Evolutionary conservation across 2,113 vertebrate species (phyloP).

Genomic region (Dicentrarchus labrax): DNA sequence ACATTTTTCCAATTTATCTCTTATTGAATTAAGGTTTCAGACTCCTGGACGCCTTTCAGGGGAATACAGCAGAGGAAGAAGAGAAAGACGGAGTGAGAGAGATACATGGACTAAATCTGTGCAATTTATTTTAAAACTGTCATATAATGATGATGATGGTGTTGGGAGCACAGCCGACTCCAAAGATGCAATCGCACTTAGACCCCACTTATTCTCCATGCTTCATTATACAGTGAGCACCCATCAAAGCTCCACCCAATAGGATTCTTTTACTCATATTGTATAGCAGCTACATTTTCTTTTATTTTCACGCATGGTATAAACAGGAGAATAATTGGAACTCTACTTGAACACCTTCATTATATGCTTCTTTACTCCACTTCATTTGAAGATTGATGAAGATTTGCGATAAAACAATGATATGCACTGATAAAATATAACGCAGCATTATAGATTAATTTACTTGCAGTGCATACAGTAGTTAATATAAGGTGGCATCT

Average conservation of each 20-base stretch:
- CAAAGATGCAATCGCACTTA: background rate
- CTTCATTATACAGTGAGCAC: background rate
- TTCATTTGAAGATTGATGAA: background rate
- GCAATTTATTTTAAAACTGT: slow-evolving; percentile 14
- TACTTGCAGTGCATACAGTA: background rate
- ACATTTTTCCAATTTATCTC: slow-evolving; percentile 72
- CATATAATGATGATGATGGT: background rate
- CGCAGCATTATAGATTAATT: background rate
- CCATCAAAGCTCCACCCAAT: background rate
- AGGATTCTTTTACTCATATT: background rate
- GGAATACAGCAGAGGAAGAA: slow-evolving; percentile 30
- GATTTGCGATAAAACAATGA: too few species aligned
- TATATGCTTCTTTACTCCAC: background rate
- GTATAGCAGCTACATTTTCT: background rate
- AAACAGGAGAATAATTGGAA: too few species aligned
- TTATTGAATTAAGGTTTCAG: slow-evolving; percentile 75
- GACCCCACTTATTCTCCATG: background rate
- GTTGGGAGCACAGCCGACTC: background rate
- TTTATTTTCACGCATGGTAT: background rate
- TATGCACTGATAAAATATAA: background rate
- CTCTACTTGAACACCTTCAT: too few species aligned
- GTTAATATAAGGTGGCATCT: too few species aligned
- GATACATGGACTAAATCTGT: slow-evolving; percentile 1
- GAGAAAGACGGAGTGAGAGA: slow-evolving; percentile 13
- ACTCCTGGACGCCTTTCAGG: slow-evolving; percentile 69